Conservation (phyloP, 2,797 vertebrate species). For the Chelidonichthys spinosus region DNA sequence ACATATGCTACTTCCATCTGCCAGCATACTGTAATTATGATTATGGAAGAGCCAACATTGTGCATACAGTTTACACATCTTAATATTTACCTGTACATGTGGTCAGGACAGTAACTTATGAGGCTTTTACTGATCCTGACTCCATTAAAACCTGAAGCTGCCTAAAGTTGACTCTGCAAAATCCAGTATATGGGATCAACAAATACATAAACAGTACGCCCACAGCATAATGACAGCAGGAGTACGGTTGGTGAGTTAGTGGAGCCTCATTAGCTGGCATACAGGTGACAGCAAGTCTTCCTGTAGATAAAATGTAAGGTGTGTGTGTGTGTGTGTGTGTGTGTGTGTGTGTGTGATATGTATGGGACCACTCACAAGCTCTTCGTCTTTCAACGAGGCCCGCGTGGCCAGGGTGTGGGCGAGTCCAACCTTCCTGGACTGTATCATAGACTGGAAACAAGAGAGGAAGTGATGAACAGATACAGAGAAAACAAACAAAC, state of each 20-base stretch:
- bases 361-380: slow-evolving; percentile 88
- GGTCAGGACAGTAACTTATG: neutral
- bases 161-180: slow-evolving; percentile 40
- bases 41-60: neutral
- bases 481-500: neutral
- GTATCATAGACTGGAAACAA: slow-evolving; percentile 91
- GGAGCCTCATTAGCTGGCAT: slow-evolving; percentile 11
- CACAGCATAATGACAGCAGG: slow-evolving; percentile 8
- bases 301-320: no score
- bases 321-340: slow-evolving; percentile 5
- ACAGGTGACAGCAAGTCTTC: neutral
- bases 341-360: slow-evolving; percentile 19
- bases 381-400: slow-evolving; percentile 95
- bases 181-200: neutral
- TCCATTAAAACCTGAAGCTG: slow-evolving; percentile 21
- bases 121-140: neutral
- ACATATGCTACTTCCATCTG: slow-evolving; percentile 19
- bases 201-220: neutral
- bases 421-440: slow-evolving; percentile 94
- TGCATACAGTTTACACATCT: neutral
- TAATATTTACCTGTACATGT: neutral
- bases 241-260: slow-evolving; percentile 2
- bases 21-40: neutral
- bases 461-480: slow-evolving; percentile 6
- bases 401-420: slow-evolving; percentile 91